Conservation (phyloP, 1,140 invertebrate species). For the Globodera ellingtonae region DNA sequence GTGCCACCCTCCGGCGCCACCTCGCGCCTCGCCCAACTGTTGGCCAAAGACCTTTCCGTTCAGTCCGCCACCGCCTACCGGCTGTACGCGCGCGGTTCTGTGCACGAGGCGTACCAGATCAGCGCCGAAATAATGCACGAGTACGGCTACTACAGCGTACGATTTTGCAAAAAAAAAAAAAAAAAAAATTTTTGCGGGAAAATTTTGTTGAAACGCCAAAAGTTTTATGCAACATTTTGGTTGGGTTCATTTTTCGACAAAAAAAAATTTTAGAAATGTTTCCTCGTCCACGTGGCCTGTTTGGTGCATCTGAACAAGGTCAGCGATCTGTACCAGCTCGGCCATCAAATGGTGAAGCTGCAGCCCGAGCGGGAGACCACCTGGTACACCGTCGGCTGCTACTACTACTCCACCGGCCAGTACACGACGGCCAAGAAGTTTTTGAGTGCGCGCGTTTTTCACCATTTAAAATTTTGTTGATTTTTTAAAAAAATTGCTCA, state of each 20-base stretch:
- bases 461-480: background rate
- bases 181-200: background rate
- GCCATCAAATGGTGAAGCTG: constrained; percentile 45
- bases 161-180: constrained; percentile 5
- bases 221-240: background rate
- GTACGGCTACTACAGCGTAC: constrained; percentile 49
- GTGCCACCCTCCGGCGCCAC: background rate
- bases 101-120: constrained; percentile 48
- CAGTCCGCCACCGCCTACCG: constrained; percentile 43
- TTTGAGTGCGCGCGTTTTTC: constrained; percentile 44
- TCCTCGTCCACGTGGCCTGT: constrained; percentile 49
- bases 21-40: constrained; percentile 11
- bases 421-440: constrained; percentile 52
- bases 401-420: constrained; percentile 51
- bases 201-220: constrained; percentile 26
- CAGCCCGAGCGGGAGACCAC: constrained; percentile 53
- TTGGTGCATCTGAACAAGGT: constrained; percentile 43
- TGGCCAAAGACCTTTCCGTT: constrained; percentile 43
- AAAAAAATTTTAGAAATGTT: constrained; percentile 40
- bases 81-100: constrained; percentile 38
- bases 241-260: background rate
- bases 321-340: constrained; percentile 46
- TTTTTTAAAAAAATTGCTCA: constrained; percentile 23
- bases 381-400: constrained; percentile 55
- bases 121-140: constrained; percentile 47